Evolutionary conservation across 2,888 invertebrate genomes (phyloP).

Genomic region (Galerucella pusilla): DNA sequence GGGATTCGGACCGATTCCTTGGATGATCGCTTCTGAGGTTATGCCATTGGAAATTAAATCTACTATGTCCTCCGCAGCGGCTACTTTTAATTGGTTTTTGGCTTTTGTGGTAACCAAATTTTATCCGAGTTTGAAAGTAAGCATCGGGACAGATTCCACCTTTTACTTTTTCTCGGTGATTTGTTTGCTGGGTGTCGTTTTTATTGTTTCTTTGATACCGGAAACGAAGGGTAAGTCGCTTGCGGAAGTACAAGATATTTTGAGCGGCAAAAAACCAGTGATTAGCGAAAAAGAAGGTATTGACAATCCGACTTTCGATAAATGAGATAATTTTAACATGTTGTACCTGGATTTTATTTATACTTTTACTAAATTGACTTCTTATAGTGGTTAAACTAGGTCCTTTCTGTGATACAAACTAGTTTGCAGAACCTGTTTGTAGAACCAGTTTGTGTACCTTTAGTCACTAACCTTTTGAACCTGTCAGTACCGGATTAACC

Average conservation of each 20-base stretch:
- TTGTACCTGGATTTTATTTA: constrained; percentile 24
- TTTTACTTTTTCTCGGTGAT: constrained; percentile 81
- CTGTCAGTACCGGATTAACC: no score
- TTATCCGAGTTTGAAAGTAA: constrained; percentile 69
- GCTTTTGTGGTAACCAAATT: constrained; percentile 84
- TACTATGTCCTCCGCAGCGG: constrained; percentile 79
- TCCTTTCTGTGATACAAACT: no score
- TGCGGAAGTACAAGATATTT: constrained; percentile 51
- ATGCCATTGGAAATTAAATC: constrained; percentile 83
- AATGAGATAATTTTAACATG: constrained; percentile 4
- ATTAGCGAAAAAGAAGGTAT: constrained; percentile 43
- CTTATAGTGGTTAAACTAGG: not conserved
- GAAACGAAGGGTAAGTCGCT: constrained; percentile 75
- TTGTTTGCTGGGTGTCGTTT: constrained; percentile 72
- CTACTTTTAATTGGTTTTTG: constrained; percentile 83
- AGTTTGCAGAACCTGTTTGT: no score
- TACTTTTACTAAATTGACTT: not conserved
- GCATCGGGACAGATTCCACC: constrained; percentile 72
- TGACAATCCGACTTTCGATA: constrained; percentile 45
- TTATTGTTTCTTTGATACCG: constrained; percentile 75
- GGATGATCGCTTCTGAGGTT: constrained; percentile 86
- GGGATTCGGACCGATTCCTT: constrained; percentile 89
- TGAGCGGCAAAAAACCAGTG: constrained; percentile 39
- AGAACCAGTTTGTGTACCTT: no score
- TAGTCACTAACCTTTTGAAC: no score